Conservation (phyloP, 2,888 invertebrate species). For the Macrosiphum euphorbiae region DNA sequence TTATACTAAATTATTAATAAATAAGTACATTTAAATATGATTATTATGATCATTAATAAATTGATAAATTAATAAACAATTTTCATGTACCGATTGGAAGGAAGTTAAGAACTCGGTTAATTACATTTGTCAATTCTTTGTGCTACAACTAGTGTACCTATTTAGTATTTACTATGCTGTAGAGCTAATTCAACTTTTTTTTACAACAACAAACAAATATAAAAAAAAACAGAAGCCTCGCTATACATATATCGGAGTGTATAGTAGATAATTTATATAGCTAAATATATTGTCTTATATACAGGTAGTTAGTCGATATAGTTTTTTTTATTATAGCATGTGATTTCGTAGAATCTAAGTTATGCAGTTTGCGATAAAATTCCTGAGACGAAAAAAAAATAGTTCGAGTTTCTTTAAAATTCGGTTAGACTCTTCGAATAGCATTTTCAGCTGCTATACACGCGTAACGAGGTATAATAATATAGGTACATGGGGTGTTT, state of each 20-base stretch:
- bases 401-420: constrained; percentile 29
- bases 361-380: background rate
- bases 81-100: background rate
- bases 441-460: constrained; percentile 38
- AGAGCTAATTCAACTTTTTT: background rate
- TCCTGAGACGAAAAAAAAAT: background rate
- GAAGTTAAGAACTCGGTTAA: background rate
- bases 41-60: background rate
- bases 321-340: background rate
- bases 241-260: background rate
- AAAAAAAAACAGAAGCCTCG: background rate
- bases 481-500: background rate
- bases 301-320: background rate
- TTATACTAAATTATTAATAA: background rate
- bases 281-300: background rate
- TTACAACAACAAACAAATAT: background rate
- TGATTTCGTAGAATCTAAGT: background rate
- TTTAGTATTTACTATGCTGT: background rate
- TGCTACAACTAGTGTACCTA: background rate
- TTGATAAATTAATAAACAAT: background rate
- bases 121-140: background rate
- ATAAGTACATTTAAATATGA: background rate
- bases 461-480: background rate
- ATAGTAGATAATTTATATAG: background rate
- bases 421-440: constrained; percentile 26